These are phyloP conservation scores for Coendou prehensilis DNA, from an alignment of 2,797 vertebrate genomes.

Conservation along the genomic window DNA sequence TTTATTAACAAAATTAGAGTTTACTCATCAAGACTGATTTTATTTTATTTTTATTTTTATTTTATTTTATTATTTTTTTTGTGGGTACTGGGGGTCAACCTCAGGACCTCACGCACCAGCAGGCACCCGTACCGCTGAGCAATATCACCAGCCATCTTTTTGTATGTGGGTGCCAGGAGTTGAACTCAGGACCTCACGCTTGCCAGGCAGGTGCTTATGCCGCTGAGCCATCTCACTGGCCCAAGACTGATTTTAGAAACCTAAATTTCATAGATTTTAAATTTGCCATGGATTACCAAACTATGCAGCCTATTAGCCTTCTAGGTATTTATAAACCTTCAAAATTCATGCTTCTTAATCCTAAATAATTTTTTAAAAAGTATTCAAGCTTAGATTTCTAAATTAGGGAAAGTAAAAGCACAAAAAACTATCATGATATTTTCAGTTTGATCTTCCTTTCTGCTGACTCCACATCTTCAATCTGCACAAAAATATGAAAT, in stretches of 20 bases:
- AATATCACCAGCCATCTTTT: too few species aligned
- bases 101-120: too few species aligned
- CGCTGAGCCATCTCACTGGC: too few species aligned
- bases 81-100: too few species aligned
- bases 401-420: conserved; percentile 43
- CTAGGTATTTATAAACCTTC: conserved; percentile 79
- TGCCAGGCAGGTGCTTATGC: too few species aligned
- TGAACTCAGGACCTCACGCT: too few species aligned
- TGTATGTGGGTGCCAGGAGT: too few species aligned
- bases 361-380: conserved; percentile 41
- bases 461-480: not conserved
- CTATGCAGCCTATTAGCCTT: conserved; percentile 80
- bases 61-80: too few species aligned
- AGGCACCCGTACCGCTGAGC: too few species aligned
- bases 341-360: conserved; percentile 53
- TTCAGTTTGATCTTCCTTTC: not conserved
- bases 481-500: not conserved
- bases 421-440: not conserved
- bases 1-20: conserved; percentile 80
- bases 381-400: not conserved
- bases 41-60: too few species aligned
- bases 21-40: conserved; percentile 85
- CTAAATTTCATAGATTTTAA: conserved; percentile 65
- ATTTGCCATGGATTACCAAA: conserved; percentile 84
- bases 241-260: conserved; percentile 81